Evolutionary conservation across 2,888 invertebrate species (phyloP).

Genomic region (Oscheius sp.): DNA sequence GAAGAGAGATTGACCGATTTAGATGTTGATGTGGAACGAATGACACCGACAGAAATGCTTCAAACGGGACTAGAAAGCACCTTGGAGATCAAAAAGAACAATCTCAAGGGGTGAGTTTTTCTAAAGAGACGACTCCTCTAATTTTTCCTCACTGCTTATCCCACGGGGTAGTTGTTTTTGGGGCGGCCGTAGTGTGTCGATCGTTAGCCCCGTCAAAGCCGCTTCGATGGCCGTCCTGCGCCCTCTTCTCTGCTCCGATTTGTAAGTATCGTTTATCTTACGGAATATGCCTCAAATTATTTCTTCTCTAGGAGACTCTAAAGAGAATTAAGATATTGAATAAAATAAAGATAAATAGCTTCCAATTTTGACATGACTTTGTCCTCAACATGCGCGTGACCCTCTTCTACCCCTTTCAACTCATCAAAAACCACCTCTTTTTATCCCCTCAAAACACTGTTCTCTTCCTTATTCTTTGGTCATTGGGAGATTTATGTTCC

Average conservation of each 20-base stretch:
- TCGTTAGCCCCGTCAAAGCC: constrained; percentile 14
- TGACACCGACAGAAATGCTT: constrained; percentile 30
- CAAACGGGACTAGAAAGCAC: constrained; percentile 25
- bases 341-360: too few relatives aligned
- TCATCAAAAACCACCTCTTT: too few relatives aligned
- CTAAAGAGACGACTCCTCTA: not conserved
- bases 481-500: not conserved
- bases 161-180: constrained; percentile 25
- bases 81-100: constrained; percentile 23
- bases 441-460: too few relatives aligned
- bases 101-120: not conserved
- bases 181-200: constrained; percentile 20
- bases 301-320: too few relatives aligned
- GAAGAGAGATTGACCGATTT: not conserved
- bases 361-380: too few relatives aligned
- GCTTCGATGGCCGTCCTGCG: constrained; percentile 14
- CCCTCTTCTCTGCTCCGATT: constrained; percentile 19
- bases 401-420: too few relatives aligned
- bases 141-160: not conserved
- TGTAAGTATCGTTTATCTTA: too few relatives aligned
- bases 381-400: too few relatives aligned
- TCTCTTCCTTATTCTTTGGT: too few relatives aligned
- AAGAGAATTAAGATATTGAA: too few relatives aligned
- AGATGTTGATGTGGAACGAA: constrained; percentile 17
- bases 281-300: too few relatives aligned